phyloP scores from a whole-genome alignment of 1,140 invertebrate genomes.

The Pseudoatta argentina region DNA sequence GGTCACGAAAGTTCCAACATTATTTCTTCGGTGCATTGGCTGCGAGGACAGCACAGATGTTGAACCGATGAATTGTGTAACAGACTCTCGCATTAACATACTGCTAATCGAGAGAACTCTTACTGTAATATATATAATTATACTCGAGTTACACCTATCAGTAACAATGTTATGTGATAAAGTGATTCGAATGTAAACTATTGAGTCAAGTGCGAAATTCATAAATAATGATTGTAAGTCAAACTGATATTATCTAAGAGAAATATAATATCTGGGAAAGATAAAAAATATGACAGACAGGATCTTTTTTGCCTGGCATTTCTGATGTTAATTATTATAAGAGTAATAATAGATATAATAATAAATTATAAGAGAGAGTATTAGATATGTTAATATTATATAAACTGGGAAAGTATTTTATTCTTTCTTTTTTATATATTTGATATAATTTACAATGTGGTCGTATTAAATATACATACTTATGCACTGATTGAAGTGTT shows the following conservation, averaged over 20 bases:
- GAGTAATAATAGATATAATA: neutral
- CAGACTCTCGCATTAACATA: slow-evolving; percentile 71
- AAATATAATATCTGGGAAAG: neutral
- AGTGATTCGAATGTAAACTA: slow-evolving; percentile 3
- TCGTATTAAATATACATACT: neutral
- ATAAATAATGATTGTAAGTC: neutral
- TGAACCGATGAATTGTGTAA: slow-evolving; percentile 69
- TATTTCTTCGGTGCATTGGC: neutral
- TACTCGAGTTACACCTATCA: slow-evolving; percentile 36
- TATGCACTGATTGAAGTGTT: too few species aligned
- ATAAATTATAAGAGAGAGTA: neutral
- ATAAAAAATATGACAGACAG: neutral
- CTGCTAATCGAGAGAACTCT: slow-evolving; percentile 75
- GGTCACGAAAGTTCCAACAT: slow-evolving; percentile 52
- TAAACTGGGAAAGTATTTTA: neutral
- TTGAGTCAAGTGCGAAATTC: slow-evolving; percentile 9
- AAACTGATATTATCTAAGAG: neutral
- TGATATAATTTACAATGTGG: neutral
- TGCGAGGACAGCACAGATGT: neutral
- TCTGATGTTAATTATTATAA: neutral
- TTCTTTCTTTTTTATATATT: neutral
- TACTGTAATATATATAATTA: slow-evolving; percentile 70
- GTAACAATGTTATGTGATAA: slow-evolving; percentile 38
- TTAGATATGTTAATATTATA: neutral
- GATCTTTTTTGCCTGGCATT: neutral